A percentile compares a stretch with the other conserved stretches of the same genome.
These are phyloP conservation scores for Brachyistius frenatus DNA, from an alignment of 2,113 vertebrate species.

Conservation along the genomic window DNA sequence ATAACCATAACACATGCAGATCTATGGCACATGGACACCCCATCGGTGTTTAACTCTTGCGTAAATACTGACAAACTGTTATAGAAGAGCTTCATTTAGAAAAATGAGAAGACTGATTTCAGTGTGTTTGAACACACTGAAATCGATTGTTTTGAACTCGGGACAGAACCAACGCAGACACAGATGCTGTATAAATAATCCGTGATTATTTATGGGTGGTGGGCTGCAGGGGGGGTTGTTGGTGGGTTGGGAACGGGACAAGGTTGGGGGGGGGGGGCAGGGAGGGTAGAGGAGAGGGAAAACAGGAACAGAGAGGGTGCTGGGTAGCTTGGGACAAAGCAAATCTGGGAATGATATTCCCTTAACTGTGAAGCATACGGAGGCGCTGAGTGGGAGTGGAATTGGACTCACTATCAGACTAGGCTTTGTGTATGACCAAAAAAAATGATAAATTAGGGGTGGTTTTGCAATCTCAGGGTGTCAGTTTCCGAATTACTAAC, in stretches of 20 bases:
- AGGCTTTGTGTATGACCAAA: constrained; percentile 64
- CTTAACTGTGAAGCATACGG: constrained; percentile 61
- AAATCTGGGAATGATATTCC: constrained; percentile 74
- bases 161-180: constrained; percentile 45
- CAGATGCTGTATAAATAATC: constrained; percentile 76
- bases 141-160: constrained; percentile 46
- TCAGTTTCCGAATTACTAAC: constrained; percentile 13
- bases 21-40: constrained; percentile 11
- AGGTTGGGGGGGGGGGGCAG: constrained; percentile 18
- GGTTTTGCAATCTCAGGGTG: constrained; percentile 14
- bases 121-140: constrained; percentile 65
- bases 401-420: constrained; percentile 81
- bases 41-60: constrained; percentile 30
- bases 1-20: constrained; percentile 38
- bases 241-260: constrained; percentile 44
- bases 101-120: constrained; percentile 44
- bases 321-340: constrained; percentile 63
- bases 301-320: constrained; percentile 55
- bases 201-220: constrained; percentile 77
- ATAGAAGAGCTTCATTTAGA: constrained; percentile 37
- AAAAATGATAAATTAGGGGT: neutral
- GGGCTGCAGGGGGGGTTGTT: constrained; percentile 39
- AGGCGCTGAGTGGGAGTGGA: constrained; percentile 20
- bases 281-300: constrained; percentile 40
- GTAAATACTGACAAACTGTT: constrained; percentile 12